These are phyloP conservation scores for Magallana nippona DNA, from an alignment of 2,888 invertebrate genomes.

Conservation along the genomic window DNA sequence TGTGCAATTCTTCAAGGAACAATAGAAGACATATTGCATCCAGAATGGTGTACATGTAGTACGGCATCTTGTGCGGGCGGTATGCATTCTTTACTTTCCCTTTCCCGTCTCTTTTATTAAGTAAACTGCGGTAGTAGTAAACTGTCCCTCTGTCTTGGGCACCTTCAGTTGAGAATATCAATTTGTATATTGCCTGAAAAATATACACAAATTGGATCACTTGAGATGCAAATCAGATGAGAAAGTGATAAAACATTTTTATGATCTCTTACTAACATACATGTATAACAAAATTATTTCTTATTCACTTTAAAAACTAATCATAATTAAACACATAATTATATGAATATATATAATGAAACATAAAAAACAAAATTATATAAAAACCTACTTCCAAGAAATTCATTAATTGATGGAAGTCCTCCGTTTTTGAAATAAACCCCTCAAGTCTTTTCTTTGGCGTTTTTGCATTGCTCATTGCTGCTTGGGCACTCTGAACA, in stretches of 20 bases:
- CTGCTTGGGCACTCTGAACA: conserved; percentile 20
- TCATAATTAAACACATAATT: too few relatives aligned
- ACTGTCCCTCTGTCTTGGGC: conserved; percentile 47
- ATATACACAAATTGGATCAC: neutral
- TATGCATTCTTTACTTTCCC: conserved; percentile 45
- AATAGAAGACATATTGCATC: conserved; percentile 43
- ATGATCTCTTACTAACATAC: too few relatives aligned
- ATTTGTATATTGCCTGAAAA: conserved; percentile 48
- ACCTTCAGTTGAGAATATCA: conserved; percentile 45
- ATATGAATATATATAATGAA: too few relatives aligned
- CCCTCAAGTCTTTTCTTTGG: neutral
- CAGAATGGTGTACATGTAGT: conserved; percentile 40
- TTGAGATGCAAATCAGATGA: too few relatives aligned
- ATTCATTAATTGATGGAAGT: conserved; percentile 37
- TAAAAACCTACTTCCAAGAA: conserved; percentile 29
- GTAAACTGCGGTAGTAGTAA: conserved; percentile 50
- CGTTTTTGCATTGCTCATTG: conserved; percentile 17
- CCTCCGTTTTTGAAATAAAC: conserved; percentile 33
- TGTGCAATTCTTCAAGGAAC: conserved; percentile 39
- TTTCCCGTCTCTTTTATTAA: conserved; percentile 53
- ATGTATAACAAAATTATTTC: too few relatives aligned
- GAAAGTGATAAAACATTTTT: too few relatives aligned
- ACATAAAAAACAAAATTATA: neutral
- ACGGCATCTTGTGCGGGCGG: conserved; percentile 30
- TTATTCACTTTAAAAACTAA: too few relatives aligned